A percentile compares a stretch with the other conserved stretches of the same genome.
These are phyloP conservation scores for Halichoeres trimaculatus DNA, from an alignment of 2,113 vertebrate genomes.

Conservation along the genomic window DNA sequence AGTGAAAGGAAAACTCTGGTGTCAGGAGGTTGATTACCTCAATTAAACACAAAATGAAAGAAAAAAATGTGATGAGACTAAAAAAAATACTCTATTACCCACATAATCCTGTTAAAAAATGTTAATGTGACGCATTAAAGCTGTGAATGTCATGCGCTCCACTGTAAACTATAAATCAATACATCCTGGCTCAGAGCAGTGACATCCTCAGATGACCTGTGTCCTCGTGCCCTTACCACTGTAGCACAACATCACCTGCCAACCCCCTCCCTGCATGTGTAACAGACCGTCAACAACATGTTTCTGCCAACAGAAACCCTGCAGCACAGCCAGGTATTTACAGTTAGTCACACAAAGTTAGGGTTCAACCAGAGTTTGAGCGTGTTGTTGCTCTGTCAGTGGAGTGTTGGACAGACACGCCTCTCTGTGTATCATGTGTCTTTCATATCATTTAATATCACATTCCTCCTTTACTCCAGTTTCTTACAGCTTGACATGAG, in stretches of 20 bases:
- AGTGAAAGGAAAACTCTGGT: no score
- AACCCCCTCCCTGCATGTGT: background rate
- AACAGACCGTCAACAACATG: background rate
- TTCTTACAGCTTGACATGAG: background rate
- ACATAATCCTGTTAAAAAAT: no score
- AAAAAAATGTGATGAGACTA: no score
- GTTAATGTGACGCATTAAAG: no score
- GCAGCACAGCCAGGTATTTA: background rate
- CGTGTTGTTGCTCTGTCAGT: background rate
- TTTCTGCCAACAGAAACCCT: conserved; percentile 15
- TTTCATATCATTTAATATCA: background rate
- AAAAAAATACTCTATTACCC: no score
- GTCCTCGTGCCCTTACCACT: background rate
- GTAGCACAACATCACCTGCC: background rate
- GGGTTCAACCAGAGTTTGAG: background rate
- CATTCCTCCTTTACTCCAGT: background rate
- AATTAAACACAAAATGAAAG: no score
- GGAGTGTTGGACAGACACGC: no score
- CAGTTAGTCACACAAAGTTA: background rate
- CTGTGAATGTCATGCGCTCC: background rate
- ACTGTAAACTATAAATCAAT: background rate
- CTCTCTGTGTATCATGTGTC: no score
- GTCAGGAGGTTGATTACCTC: no score
- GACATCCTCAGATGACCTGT: background rate
- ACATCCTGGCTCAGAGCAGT: background rate